phyloP scores from a whole-genome alignment of 2,888 invertebrate species.

The Drosophila aldrichi region DNA sequence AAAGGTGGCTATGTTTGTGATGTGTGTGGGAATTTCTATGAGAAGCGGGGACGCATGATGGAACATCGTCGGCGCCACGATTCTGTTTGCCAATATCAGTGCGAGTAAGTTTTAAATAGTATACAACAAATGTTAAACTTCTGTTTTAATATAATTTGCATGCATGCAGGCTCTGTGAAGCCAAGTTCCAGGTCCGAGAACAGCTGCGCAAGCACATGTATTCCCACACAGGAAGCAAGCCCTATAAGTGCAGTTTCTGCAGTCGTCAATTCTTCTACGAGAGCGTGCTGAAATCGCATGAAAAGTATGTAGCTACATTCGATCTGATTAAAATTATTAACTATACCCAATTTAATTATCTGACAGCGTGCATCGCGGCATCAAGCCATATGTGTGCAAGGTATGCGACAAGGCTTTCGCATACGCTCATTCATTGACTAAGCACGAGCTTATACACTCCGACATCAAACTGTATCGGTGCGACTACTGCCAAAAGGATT shows the following conservation, averaged over 20 bases:
- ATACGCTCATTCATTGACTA: conserved; percentile 81
- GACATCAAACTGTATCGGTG: conserved; percentile 83
- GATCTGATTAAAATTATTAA: neutral
- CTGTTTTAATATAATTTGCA: neutral
- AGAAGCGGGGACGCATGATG: conserved; percentile 82
- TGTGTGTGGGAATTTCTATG: conserved; percentile 82
- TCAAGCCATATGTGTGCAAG: conserved; percentile 82
- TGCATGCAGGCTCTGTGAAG: conserved; percentile 74
- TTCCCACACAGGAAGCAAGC: conserved; percentile 82
- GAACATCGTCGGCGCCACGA: conserved; percentile 83
- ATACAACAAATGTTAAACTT: neutral
- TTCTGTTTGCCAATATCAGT: conserved; percentile 73
- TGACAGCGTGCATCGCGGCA: conserved; percentile 78
- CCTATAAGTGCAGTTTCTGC: conserved; percentile 81
- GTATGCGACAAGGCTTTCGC: conserved; percentile 81
- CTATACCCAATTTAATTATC: neutral
- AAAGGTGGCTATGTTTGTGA: conserved; percentile 81
- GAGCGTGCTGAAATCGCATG: conserved; percentile 82
- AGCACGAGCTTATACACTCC: conserved; percentile 83
- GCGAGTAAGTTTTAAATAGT: conserved; percentile 76
- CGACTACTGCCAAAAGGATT: conserved; percentile 83
- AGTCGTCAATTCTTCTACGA: conserved; percentile 83
- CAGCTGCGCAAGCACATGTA: conserved; percentile 83
- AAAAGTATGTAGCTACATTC: conserved; percentile 69
- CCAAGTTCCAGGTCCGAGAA: conserved; percentile 80